These are phyloP conservation scores for Mola mola DNA, from an alignment of 2,113 vertebrate genomes.

Conservation along the genomic window DNA sequence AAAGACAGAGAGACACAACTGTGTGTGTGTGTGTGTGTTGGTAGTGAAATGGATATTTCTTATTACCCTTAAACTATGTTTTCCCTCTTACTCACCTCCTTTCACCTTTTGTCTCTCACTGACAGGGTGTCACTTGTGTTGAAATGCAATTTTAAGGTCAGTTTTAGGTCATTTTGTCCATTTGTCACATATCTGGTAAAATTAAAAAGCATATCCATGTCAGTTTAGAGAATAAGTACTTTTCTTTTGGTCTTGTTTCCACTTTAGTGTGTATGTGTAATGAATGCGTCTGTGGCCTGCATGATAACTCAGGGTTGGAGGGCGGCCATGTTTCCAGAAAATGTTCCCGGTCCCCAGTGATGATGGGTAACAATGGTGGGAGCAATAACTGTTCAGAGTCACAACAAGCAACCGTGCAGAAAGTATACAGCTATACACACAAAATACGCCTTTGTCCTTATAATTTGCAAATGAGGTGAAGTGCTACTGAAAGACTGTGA, in stretches of 20 bases:
- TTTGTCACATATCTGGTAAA: neutral
- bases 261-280: neutral
- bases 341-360: neutral
- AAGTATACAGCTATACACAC: slow-evolving; percentile 3
- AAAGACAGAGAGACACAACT: no score
- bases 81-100: neutral
- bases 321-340: slow-evolving; percentile 6
- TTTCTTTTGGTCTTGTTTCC: slow-evolving; percentile 19
- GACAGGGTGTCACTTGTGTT: slow-evolving; percentile 3
- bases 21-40: slow-evolving; percentile 4
- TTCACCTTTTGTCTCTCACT: neutral
- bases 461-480: slow-evolving; percentile 39
- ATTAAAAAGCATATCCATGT: neutral
- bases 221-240: neutral
- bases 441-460: neutral
- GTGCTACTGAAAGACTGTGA: slow-evolving; percentile 39
- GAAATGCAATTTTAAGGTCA: slow-evolving; percentile 20
- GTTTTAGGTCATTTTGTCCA: slow-evolving; percentile 11
- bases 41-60: slow-evolving; percentile 10
- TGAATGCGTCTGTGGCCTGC: neutral
- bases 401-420: slow-evolving; percentile 5
- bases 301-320: neutral
- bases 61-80: neutral
- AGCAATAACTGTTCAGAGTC: neutral
- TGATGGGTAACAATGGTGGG: neutral